Conservation (phyloP, 2,888 invertebrate species). For the Cabera pusaria region DNA sequence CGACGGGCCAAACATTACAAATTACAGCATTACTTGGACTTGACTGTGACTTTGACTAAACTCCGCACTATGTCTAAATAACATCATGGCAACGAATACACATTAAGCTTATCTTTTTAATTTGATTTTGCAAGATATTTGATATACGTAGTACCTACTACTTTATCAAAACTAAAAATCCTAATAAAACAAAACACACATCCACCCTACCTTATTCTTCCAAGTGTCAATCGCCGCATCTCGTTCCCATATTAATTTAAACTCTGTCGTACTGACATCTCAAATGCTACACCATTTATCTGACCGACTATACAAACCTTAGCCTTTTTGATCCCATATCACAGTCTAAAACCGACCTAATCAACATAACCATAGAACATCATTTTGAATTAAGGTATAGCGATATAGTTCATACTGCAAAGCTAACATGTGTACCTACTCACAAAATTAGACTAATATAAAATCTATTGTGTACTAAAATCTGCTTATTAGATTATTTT, state of each 20-base stretch:
- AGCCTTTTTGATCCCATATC: constrained; percentile 33
- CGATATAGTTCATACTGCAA: constrained; percentile 1
- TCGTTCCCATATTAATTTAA: constrained; percentile 77
- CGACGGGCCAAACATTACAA: no score
- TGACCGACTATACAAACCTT: constrained; percentile 36
- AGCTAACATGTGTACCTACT: not conserved
- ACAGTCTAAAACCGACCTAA: constrained; percentile 35
- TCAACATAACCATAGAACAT: constrained; percentile 35
- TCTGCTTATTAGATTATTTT: constrained; percentile 1
- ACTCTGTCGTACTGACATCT: constrained; percentile 61
- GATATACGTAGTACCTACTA: no score
- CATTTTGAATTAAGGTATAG: not conserved
- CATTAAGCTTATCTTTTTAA: no score
- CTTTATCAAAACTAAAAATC: constrained; percentile 1
- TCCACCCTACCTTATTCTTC: constrained; percentile 43
- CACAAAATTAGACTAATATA: constrained; percentile 2
- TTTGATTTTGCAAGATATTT: no score
- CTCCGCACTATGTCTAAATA: no score
- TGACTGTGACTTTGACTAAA: no score
- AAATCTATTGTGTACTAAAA: constrained; percentile 3
- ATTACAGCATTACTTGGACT: no score
- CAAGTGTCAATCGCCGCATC: constrained; percentile 55
- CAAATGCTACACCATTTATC: constrained; percentile 67
- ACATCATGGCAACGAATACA: no score
- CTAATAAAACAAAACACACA: constrained; percentile 24